Evolutionary conservation across 2,113 vertebrate genomes (phyloP).

Genomic region (Ophiodon elongatus): DNA sequence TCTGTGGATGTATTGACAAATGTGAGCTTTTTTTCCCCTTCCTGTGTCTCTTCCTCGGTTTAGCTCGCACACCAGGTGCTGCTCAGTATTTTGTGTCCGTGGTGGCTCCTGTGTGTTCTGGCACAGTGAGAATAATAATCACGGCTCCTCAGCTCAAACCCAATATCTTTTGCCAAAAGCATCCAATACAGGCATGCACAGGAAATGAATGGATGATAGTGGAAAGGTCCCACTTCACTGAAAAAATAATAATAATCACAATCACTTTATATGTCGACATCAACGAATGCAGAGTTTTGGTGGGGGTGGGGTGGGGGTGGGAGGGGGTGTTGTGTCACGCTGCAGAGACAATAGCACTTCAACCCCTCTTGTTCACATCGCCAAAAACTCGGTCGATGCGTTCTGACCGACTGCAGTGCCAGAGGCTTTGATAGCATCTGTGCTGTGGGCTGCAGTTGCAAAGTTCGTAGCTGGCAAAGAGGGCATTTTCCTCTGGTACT

Average conservation of each 20-base stretch:
- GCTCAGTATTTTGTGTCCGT: conserved; percentile 66
- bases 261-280: conserved; percentile 41
- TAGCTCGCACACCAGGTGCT: conserved; percentile 76
- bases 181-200: conserved; percentile 34
- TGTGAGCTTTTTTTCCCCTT: conserved; percentile 6
- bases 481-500: conserved; percentile 19
- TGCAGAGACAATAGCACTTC: conserved; percentile 41
- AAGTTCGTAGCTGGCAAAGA: conserved; percentile 24
- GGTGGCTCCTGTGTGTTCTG: conserved; percentile 53
- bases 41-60: conserved; percentile 26
- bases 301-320: no score
- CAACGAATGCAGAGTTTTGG: conserved; percentile 12
- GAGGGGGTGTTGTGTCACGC: neutral
- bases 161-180: conserved; percentile 56
- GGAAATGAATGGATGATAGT: conserved; percentile 65
- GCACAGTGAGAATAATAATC: conserved; percentile 70
- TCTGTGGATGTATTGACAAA: conserved; percentile 17
- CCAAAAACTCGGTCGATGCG: conserved; percentile 30
- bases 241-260: conserved; percentile 36
- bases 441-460: conserved; percentile 34
- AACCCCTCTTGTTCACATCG: conserved; percentile 5
- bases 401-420: conserved; percentile 37
- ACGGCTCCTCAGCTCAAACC: conserved; percentile 50
- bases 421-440: conserved; percentile 64
- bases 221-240: conserved; percentile 45